Conservation (phyloP, 2,797 vertebrate species). For the Coreius guichenoti region DNA sequence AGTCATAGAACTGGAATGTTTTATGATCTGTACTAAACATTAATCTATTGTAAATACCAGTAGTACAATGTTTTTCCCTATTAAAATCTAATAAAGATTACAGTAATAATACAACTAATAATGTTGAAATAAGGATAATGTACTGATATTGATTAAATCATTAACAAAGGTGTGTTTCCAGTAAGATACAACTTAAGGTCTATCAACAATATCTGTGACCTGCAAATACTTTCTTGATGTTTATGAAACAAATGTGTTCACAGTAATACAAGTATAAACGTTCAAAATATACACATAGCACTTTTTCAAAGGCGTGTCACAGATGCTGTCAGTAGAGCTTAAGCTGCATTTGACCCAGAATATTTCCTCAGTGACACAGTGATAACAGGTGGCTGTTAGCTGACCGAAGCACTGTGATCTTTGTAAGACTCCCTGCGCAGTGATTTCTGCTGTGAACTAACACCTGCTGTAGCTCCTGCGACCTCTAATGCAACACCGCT, state of each 20-base stretch:
- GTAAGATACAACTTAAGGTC: neutral
- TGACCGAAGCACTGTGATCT: constrained; percentile 57
- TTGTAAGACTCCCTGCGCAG: constrained; percentile 49
- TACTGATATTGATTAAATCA: neutral
- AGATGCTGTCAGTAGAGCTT: constrained; percentile 5
- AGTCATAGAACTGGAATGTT: neutral
- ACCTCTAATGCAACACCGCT: constrained; percentile 16
- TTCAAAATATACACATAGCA: neutral
- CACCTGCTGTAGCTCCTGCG: constrained; percentile 3
- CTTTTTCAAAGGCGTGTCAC: neutral
- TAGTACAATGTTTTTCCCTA: neutral
- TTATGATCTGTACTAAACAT: neutral
- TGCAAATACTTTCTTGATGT: neutral
- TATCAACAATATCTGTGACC: neutral
- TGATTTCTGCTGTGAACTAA: constrained; percentile 18
- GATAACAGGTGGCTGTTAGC: neutral
- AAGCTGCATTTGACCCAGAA: neutral
- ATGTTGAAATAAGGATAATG: neutral
- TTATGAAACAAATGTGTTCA: neutral
- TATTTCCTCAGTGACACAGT: neutral
- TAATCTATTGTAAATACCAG: neutral
- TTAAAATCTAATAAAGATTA: neutral
- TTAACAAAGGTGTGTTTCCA: neutral
- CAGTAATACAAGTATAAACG: neutral
- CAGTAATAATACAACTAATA: neutral